A percentile compares a stretch with the other conserved stretches of the same genome.
Conservation (phyloP, 1,140 invertebrate genomes). For the Drosophila parvula region DNA sequence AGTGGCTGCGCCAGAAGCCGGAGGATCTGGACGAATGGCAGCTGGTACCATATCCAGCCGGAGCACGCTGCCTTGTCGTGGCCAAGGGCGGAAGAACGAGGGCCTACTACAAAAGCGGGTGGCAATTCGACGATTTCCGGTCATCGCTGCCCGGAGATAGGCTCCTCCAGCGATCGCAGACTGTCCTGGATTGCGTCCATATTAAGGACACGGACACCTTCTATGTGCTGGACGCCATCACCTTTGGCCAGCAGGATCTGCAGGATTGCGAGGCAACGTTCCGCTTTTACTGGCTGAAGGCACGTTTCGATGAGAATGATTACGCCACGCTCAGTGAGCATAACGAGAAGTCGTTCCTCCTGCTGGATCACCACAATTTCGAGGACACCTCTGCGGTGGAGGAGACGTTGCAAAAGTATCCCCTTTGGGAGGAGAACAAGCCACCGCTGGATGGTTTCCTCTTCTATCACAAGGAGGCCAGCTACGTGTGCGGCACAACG, state of each 20-base stretch:
- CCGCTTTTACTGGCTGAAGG: conserved; percentile 75
- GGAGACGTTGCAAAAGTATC: conserved; percentile 57
- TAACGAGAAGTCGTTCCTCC: conserved; percentile 58
- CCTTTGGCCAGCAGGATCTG: conserved; percentile 91
- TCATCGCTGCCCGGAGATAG: conserved; percentile 91
- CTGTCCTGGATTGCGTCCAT: conserved; percentile 93
- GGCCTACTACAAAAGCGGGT: conserved; percentile 89
- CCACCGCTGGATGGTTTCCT: conserved; percentile 90
- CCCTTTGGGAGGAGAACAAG: conserved; percentile 67
- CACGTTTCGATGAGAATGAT: conserved; percentile 62
- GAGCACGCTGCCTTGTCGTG: conserved; percentile 91
- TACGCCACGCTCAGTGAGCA: conserved; percentile 27
- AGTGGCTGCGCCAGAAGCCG: conserved; percentile 95
- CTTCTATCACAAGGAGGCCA: conserved; percentile 92
- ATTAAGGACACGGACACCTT: conserved; percentile 87
- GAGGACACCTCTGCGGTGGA: conserved; percentile 53
- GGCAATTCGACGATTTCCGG: conserved; percentile 86
- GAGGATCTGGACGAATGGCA: conserved; percentile 91
- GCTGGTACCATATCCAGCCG: conserved; percentile 93
- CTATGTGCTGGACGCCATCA: conserved; percentile 92
- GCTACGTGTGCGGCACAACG: conserved; percentile 91
- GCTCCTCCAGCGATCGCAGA: conserved; percentile 71
- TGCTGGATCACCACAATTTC: conserved; percentile 64
- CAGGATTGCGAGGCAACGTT: conserved; percentile 90
- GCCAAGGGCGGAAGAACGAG: conserved; percentile 90